Base-by-base conservation (phyloP, 2,888 invertebrate species). In the Portevinia maculata region DNA sequence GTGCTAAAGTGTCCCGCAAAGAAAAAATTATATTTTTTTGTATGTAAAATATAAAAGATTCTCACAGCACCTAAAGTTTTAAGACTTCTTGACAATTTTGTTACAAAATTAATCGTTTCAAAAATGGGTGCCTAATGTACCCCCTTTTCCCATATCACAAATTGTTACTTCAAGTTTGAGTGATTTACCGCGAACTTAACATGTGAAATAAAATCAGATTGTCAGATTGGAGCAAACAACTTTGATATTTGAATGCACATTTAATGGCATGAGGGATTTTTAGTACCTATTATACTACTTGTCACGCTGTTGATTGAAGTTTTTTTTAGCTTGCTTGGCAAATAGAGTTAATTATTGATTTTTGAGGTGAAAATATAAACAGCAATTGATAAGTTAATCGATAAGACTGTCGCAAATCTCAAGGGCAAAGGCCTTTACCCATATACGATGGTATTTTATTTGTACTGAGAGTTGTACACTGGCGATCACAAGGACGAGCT, bases 351-450 rank as follows among this genome's bases (percentile, higher is more conserved):
- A 17, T 48, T 34, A 21, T 3, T 62, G 44, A 19, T 37, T 15
- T 53, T 3, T 13, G 7, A n/a, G 19, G 17, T 7, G 21, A 78
- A 48, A 55, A 48, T 60, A 60, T 55, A 53, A 67, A 17, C 59
- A 59, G 37, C 8, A 50, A 50, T 32, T 39, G 32, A 7, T 8
- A 7, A 37, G 32, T 3, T 7, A n/a, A 4, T 39, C 19, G 73
- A 64, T 64, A 74, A 74, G 52, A 15, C 8, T 32, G 9, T 13
- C 11, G 50, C 37, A 15, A 13, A 44, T 21, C 19, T 64, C 5
- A 48, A 73, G 74, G 48, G 55, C 48, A 37, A 57, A 57, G 32
- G 30, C 37, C 74, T 73, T 28, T 64, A 39, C 37, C 57, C 21
- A 65, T 13, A n/a, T 46, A 19, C 8, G 9, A 44, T 3, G 1